A percentile compares a stretch with the other conserved stretches of the same genome.
Evolutionary conservation across 2,888 invertebrate species (phyloP).

Genomic region (Acanthosepion esculentum): DNA sequence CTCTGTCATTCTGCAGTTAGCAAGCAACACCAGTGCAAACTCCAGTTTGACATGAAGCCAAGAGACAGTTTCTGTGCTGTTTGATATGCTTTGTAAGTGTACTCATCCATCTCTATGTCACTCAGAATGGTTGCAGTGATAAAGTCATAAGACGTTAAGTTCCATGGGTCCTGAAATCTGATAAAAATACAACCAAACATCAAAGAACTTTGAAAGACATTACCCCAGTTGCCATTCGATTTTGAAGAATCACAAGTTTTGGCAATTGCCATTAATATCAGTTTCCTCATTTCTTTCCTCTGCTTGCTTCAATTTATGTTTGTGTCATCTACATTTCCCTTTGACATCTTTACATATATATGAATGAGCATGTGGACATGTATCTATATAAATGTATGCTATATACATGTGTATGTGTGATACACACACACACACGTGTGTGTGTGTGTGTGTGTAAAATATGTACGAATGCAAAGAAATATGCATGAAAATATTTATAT

Average conservation of each 20-base stretch:
- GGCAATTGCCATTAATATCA: conserved; percentile 22
- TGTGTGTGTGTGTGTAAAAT: not conserved
- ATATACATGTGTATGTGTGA: not conserved
- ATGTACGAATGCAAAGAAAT: not conserved
- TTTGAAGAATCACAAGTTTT: conserved; percentile 22
- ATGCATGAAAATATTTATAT: not conserved
- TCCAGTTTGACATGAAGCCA: conserved; percentile 1
- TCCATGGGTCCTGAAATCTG: not conserved
- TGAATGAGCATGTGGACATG: not conserved
- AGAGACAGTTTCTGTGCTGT: not conserved
- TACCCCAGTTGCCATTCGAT: not conserved
- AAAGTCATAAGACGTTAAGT: conserved; percentile 12
- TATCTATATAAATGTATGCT: not conserved
- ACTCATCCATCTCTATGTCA: conserved; percentile 33
- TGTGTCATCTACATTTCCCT: not conserved
- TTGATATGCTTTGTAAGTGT: conserved; percentile 8
- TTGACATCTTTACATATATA: not conserved
- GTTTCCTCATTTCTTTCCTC: not conserved
- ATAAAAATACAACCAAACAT: not conserved
- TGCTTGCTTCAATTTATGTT: not conserved
- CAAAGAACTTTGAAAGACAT: not conserved
- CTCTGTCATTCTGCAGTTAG: not conserved
- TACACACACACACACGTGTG: no score
- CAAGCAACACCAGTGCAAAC: not conserved
- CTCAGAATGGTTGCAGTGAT: not conserved